These are phyloP conservation scores for Drosophila oshimai DNA, from an alignment of 1,140 invertebrate genomes.

Conservation along the genomic window DNA sequence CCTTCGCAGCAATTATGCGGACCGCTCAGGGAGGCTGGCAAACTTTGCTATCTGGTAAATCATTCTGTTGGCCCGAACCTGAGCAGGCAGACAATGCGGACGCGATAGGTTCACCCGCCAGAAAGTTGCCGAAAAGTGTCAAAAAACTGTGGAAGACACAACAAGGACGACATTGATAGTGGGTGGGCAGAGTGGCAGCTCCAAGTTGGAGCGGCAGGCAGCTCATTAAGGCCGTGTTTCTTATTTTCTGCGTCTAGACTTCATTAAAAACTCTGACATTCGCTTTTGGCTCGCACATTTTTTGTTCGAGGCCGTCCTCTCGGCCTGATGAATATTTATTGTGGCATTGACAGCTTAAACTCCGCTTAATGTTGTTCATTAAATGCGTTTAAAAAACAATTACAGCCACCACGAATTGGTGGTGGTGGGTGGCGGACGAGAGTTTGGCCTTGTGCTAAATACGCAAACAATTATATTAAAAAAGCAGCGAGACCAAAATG, in stretches of 20 bases:
- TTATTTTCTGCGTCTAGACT: slow-evolving; percentile 67
- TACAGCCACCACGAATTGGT: slow-evolving; percentile 28
- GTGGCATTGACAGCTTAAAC: slow-evolving; percentile 65
- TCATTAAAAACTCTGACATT: slow-evolving; percentile 56
- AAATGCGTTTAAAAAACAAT: slow-evolving; percentile 68
- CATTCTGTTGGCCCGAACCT: slow-evolving; percentile 46
- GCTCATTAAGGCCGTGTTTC: slow-evolving; percentile 50
- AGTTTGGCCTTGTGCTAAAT: slow-evolving; percentile 66
- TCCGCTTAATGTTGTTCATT: slow-evolving; percentile 40
- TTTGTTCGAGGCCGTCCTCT: background rate
- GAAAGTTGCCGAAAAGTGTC: slow-evolving; percentile 69
- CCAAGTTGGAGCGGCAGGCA: slow-evolving; percentile 21
- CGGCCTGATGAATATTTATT: slow-evolving; percentile 58
- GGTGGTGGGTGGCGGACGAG: background rate
- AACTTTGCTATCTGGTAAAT: slow-evolving; percentile 68
- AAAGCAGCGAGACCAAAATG: slow-evolving; percentile 12
- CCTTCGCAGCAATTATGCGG: slow-evolving; percentile 69
- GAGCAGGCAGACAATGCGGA: slow-evolving; percentile 24
- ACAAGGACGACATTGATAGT: slow-evolving; percentile 48
- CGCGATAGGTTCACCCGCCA: slow-evolving; percentile 9
- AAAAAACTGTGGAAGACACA: slow-evolving; percentile 54
- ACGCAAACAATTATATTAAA: slow-evolving; percentile 65
- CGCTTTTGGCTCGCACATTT: slow-evolving; percentile 5
- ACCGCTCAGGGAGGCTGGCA: slow-evolving; percentile 19
- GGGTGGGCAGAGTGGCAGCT: slow-evolving; percentile 30